Percentiles rank a stretch among this genome's conserved stretches.
These are phyloP conservation scores for Helogale parvula DNA, from an alignment of 2,113 vertebrate species.

Conservation along the genomic window DNA sequence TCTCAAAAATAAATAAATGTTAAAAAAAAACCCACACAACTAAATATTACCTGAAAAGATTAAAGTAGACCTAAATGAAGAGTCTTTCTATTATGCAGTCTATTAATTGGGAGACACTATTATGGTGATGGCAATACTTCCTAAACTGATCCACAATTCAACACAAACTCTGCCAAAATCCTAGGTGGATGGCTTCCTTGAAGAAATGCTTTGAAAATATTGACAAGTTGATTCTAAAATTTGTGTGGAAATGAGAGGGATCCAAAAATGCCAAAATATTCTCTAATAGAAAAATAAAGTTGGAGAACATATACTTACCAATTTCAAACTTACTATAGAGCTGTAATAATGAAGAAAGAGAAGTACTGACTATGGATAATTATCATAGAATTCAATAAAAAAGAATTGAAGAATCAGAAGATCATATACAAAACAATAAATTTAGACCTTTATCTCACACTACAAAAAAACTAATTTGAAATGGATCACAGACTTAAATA, in stretches of 20 bases:
- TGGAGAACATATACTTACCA: neutral
- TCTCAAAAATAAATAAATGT: too few species aligned
- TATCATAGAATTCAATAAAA: neutral
- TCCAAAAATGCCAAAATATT: neutral
- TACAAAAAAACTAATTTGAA: too few species aligned
- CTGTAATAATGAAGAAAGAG: neutral
- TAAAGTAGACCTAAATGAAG: neutral
- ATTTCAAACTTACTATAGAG: neutral
- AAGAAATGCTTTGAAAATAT: neutral
- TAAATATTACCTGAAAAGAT: neutral
- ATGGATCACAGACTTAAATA: neutral
- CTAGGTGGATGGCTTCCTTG: neutral
- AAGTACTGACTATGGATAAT: neutral
- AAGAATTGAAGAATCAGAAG: neutral
- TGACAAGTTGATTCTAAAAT: neutral
- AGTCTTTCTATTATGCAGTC: too few species aligned
- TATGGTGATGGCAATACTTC: neutral
- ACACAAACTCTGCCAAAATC: neutral
- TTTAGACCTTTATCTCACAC: neutral
- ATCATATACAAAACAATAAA: neutral
- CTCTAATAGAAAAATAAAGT: neutral
- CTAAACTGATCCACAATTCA: neutral
- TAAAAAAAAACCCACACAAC: neutral
- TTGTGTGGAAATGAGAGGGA: neutral
- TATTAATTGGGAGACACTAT: neutral